Base-by-base conservation (phyloP, 2,888 invertebrate genomes). In the Thecophora atra region DNA sequence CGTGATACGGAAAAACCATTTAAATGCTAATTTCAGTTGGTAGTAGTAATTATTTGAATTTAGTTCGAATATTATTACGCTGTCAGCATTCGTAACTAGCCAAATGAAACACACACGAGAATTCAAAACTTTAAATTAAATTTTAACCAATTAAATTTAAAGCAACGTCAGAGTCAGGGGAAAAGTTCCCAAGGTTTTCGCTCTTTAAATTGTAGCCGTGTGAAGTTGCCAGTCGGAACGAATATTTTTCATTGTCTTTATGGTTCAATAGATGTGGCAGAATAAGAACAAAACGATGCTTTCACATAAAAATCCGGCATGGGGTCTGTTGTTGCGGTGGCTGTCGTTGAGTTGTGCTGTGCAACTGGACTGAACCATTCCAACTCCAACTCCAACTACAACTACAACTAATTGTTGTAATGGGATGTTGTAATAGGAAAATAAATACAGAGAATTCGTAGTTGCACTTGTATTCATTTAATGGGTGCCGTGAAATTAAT, bases 401-500 rank as follows among this genome's bases (percentile, higher is more conserved):
- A 24, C 13, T 24, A 17, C 28, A 58, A 26, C 17, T 58, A 58
- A 28, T 58, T 28, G 26, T 24, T 58, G 26, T 56, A 21, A 56
- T 13, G 56, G 21, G 24, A 56, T 24, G 8, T 4, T 13, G 56
- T 58, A 58, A 44, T 63, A 63, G 37, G 63, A 63, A 63, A 42
- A 63, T 63, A 28, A 60, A 30, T 60, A 30, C 17, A 60, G 30
- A 24, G 15, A 8, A 15, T 11, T 60, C 30, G 11, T 13, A 37
- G 30, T 37, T 17, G 17, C n/a, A 24, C 24, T 15, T 28, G 28
- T 58, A 58, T 6, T 26, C 58, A 24, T 58, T 58, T 28, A 54
- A 68, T 58, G 26, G 21, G 26, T 15, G 44, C 69, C 24, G 28
- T 58, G 24, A 69, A 69, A 69, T 60, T 69, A 60, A 69, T 69